A percentile compares a stretch with the other conserved stretches of the same genome.
Conservation (phyloP, 2,797 vertebrate genomes). For the Pseudochirops corinnae region DNA sequence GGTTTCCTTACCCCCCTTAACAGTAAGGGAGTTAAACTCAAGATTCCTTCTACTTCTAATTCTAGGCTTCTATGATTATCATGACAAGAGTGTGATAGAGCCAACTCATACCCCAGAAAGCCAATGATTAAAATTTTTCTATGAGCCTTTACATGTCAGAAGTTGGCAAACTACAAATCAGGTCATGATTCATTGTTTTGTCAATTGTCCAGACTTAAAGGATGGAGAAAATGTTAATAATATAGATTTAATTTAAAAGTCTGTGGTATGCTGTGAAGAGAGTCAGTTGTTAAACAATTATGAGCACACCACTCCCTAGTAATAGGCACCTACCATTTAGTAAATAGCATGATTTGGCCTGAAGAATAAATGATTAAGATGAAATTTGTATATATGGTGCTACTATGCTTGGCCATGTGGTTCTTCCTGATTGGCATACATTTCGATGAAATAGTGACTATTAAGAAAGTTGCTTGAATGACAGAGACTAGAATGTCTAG, state of each 20-base stretch:
- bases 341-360: background rate
- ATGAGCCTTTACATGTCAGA: background rate
- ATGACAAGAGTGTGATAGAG: background rate
- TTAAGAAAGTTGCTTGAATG: background rate
- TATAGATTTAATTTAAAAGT: background rate
- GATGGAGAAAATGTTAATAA: background rate
- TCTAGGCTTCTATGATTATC: background rate
- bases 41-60: background rate
- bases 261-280: background rate
- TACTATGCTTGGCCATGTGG: background rate
- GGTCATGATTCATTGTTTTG: background rate
- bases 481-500: background rate
- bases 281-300: background rate
- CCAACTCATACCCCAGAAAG: background rate
- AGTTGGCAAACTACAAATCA: background rate
- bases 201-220: background rate
- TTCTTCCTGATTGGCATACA: background rate
- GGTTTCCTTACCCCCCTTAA: background rate
- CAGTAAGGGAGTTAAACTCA: background rate
- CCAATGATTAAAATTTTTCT: background rate
- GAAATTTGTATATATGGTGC: background rate
- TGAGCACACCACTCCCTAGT: background rate
- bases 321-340: background rate
- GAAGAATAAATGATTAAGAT: background rate
- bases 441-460: background rate